These are phyloP conservation scores for Galemys pyrenaicus DNA, from an alignment of 2,113 vertebrate species.

Conservation along the genomic window DNA sequence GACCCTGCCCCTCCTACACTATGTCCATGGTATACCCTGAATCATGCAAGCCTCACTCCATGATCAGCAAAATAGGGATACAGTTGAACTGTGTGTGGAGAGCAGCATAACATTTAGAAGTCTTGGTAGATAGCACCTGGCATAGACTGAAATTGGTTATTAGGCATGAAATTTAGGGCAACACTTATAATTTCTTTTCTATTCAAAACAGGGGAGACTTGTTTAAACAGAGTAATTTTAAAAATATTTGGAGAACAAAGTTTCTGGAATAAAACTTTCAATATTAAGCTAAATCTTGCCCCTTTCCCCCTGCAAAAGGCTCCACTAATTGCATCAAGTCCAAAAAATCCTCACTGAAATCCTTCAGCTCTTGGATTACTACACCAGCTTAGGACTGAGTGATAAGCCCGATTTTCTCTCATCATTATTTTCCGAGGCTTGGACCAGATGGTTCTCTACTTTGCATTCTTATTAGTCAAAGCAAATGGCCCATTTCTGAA, in stretches of 20 bases:
- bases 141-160: background rate
- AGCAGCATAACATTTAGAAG: background rate
- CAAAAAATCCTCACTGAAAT: background rate
- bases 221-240: background rate
- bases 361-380: background rate
- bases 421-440: background rate
- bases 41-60: background rate
- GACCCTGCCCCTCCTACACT: background rate
- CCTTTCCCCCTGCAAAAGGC: background rate
- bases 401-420: background rate
- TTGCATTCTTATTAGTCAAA: background rate
- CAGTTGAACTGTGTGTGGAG: background rate
- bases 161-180: background rate
- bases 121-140: background rate
- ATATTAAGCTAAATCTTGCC: background rate
- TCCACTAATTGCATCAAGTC: background rate
- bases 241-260: background rate
- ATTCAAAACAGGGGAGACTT: background rate
- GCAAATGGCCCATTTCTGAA: background rate
- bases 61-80: background rate
- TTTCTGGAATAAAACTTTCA: slow-evolving; percentile 12
- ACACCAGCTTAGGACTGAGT: background rate
- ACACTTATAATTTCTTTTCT: background rate
- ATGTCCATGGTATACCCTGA: background rate
- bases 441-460: background rate